Conservation (phyloP, 2,888 invertebrate species). For the Mesoligia furuncula region DNA sequence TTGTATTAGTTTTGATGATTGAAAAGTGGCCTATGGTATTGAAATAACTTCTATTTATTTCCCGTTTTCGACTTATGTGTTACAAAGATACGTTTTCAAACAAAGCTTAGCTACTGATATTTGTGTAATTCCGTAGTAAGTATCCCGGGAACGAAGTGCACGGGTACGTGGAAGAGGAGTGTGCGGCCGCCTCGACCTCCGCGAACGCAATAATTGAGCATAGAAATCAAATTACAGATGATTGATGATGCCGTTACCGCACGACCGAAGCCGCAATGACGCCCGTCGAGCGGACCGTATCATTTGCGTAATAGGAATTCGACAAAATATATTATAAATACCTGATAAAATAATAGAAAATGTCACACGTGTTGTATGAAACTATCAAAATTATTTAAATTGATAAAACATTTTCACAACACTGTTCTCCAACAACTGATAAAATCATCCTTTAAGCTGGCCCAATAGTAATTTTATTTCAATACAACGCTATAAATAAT, state of each 20-base stretch:
- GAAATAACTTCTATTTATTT: slow-evolving; percentile 15
- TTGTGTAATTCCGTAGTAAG: slow-evolving; percentile 66
- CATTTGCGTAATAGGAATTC: slow-evolving; percentile 87
- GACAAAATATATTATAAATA: slow-evolving; percentile 76
- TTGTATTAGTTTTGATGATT: slow-evolving; percentile 47
- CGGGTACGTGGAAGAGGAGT: slow-evolving; percentile 80
- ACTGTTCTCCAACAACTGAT: neutral
- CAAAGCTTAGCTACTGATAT: slow-evolving; percentile 61
- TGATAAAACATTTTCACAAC: neutral
- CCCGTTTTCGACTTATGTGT: slow-evolving; percentile 7
- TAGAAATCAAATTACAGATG: slow-evolving; percentile 91
- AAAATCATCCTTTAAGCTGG: slow-evolving; percentile 10
- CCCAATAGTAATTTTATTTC: slow-evolving; percentile 19
- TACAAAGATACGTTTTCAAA: slow-evolving; percentile 26
- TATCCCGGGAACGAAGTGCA: slow-evolving; percentile 74
- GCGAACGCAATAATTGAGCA: slow-evolving; percentile 90
- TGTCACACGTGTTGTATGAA: slow-evolving; percentile 36
- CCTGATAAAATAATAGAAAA: slow-evolving; percentile 45
- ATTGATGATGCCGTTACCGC: slow-evolving; percentile 90
- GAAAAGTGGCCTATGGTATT: slow-evolving; percentile 41
- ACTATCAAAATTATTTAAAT: neutral
- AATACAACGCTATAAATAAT: slow-evolving; percentile 38
- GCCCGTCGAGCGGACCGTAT: slow-evolving; percentile 84
- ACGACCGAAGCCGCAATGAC: slow-evolving; percentile 88
- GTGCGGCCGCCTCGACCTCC: slow-evolving; percentile 85